Conservation (phyloP, 2,797 vertebrate species). For the Anniella stebbinsi region DNA sequence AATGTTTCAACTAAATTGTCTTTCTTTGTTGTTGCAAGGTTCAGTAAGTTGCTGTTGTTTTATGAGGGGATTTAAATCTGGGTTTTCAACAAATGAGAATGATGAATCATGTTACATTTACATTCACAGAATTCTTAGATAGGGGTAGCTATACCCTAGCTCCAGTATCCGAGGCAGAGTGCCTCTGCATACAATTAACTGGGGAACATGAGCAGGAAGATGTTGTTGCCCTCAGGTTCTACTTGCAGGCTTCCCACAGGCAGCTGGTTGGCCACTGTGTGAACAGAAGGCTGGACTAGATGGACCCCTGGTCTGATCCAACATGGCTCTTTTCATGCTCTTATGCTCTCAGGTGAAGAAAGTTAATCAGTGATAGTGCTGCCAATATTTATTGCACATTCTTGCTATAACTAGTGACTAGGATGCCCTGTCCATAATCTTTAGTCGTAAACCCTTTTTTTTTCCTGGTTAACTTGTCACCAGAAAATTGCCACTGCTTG, state of each 20-base stretch:
- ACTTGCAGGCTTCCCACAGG: not conserved
- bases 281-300: not conserved
- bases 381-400: not conserved
- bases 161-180: too few relatives aligned
- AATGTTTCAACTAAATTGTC: constrained; percentile 20
- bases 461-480: not conserved
- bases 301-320: not conserved
- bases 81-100: not conserved
- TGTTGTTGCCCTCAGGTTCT: too few relatives aligned
- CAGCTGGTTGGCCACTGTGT: not conserved
- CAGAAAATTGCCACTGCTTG: not conserved
- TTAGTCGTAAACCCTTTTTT: not conserved
- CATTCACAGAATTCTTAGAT: not conserved
- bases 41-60: not conserved
- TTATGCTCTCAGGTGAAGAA: not conserved
- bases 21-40: constrained; percentile 17
- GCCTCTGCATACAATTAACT: too few relatives aligned
- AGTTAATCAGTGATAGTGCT: not conserved
- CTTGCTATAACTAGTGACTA: not conserved
- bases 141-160: too few relatives aligned
- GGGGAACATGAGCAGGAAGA: too few relatives aligned
- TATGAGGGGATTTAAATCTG: constrained; percentile 14
- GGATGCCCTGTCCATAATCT: not conserved
- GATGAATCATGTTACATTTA: not conserved
- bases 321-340: too few relatives aligned